Percentiles rank a stretch among this genome's conserved stretches.
These are phyloP conservation scores for Alosa alosa DNA, from an alignment of 2,113 vertebrate species.

Conservation along the genomic window DNA sequence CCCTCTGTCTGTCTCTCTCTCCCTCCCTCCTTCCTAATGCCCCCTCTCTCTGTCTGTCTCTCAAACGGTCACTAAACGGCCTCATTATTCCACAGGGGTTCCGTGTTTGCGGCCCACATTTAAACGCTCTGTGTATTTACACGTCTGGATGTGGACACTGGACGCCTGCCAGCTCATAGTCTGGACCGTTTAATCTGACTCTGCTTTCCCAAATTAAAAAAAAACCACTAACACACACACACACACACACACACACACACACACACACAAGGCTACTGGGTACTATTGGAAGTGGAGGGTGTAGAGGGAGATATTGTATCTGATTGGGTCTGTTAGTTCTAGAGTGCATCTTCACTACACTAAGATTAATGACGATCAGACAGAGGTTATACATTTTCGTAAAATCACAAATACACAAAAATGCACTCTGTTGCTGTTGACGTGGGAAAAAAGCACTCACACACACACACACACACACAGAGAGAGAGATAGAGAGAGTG, in stretches of 20 bases:
- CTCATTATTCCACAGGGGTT: conserved; percentile 64
- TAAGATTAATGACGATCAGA: no score
- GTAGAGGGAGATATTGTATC: no score
- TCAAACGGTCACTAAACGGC: conserved; percentile 34
- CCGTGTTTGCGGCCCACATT: conserved; percentile 45
- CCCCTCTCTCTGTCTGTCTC: neutral
- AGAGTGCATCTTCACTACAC: no score
- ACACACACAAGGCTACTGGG: neutral
- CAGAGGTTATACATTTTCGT: no score
- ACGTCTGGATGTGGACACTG: conserved; percentile 37
- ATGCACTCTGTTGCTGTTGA: no score
- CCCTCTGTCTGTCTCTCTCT: neutral
- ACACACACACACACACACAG: no score
- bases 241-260: conserved; percentile 15
- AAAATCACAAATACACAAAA: no score
- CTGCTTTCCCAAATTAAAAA: neutral
- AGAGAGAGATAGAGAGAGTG: no score
- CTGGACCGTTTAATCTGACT: conserved; percentile 26
- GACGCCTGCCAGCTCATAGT: conserved; percentile 20
- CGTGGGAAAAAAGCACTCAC: no score
- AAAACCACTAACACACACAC: neutral
- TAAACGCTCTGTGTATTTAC: conserved; percentile 47
- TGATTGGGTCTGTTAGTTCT: no score
- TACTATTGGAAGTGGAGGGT: no score
- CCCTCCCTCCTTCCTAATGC: neutral